These are phyloP conservation scores for Saccostrea cuccullata DNA, from an alignment of 1,140 invertebrate genomes.

Conservation along the genomic window DNA sequence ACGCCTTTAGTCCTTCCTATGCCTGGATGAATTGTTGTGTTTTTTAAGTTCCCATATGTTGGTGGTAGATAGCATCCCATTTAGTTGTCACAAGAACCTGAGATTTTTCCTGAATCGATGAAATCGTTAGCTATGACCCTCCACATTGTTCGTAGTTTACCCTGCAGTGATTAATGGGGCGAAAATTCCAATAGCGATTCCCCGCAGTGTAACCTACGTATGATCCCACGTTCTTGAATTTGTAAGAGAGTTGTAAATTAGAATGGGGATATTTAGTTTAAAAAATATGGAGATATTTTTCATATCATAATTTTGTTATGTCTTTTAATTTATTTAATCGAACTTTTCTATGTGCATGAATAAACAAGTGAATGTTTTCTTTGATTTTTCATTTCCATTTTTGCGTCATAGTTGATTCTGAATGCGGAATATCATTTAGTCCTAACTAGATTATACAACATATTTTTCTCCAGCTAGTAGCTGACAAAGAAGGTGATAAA, in stretches of 20 bases:
- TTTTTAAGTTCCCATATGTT: background rate
- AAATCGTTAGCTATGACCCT: too few relatives aligned
- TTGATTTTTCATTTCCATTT: background rate
- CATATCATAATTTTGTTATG: background rate
- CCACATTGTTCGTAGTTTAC: too few relatives aligned
- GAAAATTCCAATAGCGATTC: too few relatives aligned
- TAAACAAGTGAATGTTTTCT: background rate
- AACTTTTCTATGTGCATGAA: conserved; percentile 3
- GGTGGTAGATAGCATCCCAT: background rate
- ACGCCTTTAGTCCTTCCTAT: background rate
- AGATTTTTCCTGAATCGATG: too few relatives aligned
- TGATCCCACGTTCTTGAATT: too few relatives aligned
- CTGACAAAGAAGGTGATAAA: too few relatives aligned
- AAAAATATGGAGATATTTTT: background rate
- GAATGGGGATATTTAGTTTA: background rate
- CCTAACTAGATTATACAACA: too few relatives aligned
- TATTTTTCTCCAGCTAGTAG: too few relatives aligned
- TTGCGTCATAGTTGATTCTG: background rate
- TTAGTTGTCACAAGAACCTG: background rate
- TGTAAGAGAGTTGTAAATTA: background rate
- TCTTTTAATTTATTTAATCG: background rate
- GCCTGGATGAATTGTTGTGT: background rate
- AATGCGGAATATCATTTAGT: too few relatives aligned
- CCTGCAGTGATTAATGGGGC: too few relatives aligned
- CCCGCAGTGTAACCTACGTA: too few relatives aligned